phyloP scores from a whole-genome alignment of 2,113 vertebrate genomes.

The Corydoras maculifer region DNA sequence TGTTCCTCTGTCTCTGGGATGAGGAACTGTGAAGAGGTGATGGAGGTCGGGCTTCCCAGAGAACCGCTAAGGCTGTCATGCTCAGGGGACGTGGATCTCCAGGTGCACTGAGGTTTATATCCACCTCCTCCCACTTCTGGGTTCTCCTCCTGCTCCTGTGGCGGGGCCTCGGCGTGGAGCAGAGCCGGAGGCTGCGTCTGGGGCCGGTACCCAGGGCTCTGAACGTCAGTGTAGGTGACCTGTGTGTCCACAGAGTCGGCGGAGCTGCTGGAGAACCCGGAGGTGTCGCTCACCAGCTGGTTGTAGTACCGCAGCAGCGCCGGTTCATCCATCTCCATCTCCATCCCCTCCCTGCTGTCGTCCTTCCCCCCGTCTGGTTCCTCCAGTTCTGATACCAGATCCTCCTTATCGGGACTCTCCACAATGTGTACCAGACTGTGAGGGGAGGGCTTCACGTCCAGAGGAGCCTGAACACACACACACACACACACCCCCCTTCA shows the following conservation, averaged over 20 bases:
- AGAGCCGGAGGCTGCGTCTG: slow-evolving; percentile 61
- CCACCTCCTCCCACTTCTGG: slow-evolving; percentile 48
- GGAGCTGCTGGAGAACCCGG: slow-evolving; percentile 69
- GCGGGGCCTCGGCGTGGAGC: neutral
- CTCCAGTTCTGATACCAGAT: slow-evolving; percentile 73
- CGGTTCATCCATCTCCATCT: slow-evolving; percentile 72
- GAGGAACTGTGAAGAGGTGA: slow-evolving; percentile 90
- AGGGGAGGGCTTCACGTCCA: slow-evolving; percentile 79
- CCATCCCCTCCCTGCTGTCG: slow-evolving; percentile 41
- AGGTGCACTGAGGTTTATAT: slow-evolving; percentile 85
- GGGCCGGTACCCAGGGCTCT: slow-evolving; percentile 77
- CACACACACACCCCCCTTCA: neutral
- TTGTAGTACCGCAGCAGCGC: slow-evolving; percentile 76
- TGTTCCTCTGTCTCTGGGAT: slow-evolving; percentile 76
- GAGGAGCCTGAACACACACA: slow-evolving; percentile 49
- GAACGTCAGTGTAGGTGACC: slow-evolving; percentile 88
- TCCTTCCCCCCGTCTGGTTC: slow-evolving; percentile 53
- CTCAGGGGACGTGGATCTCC: slow-evolving; percentile 72
- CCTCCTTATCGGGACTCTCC: slow-evolving; percentile 72
- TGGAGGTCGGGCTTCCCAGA: slow-evolving; percentile 86
- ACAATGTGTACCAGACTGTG: slow-evolving; percentile 85
- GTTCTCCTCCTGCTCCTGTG: slow-evolving; percentile 37
- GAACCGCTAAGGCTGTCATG: slow-evolving; percentile 68
- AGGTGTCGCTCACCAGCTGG: slow-evolving; percentile 77
- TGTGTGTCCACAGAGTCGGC: slow-evolving; percentile 67